Conservation (phyloP, 1,140 invertebrate genomes). For the Zaprionus gabonicus region DNA sequence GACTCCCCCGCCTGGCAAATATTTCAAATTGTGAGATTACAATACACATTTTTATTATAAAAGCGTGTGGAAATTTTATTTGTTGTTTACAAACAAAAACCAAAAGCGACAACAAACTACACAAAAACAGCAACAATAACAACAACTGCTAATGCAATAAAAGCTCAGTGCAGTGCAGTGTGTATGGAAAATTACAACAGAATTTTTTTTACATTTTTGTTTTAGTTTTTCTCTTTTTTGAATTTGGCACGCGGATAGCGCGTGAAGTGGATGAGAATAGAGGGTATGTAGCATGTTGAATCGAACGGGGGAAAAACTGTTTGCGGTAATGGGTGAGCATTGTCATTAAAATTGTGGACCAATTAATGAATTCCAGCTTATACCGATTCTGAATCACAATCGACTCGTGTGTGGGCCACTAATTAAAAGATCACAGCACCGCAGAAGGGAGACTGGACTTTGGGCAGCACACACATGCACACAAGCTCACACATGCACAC, state of each 20-base stretch:
- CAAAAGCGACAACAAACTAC: slow-evolving; percentile 26
- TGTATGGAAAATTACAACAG: slow-evolving; percentile 69
- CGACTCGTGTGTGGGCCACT: slow-evolving; percentile 23
- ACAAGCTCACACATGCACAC: too few species aligned
- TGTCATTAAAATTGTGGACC: slow-evolving; percentile 10
- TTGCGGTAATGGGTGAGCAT: not conserved
- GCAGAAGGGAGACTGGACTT: slow-evolving; percentile 27
- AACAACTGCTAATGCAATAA: slow-evolving; percentile 33
- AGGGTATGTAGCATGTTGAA: not conserved
- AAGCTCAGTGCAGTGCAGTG: slow-evolving; percentile 14
- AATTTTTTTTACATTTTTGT: slow-evolving; percentile 26
- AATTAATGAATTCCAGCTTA: slow-evolving; percentile 39
- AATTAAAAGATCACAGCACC: slow-evolving; percentile 24
- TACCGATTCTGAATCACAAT: slow-evolving; percentile 37
- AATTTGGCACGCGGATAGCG: slow-evolving; percentile 57
- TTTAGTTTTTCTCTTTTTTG: slow-evolving; percentile 30
- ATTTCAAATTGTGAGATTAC: slow-evolving; percentile 49
- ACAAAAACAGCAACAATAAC: slow-evolving; percentile 24
- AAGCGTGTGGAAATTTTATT: slow-evolving; percentile 59
- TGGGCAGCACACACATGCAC: slow-evolving; percentile 8
- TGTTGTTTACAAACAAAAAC: slow-evolving; percentile 45
- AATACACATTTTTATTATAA: slow-evolving; percentile 27
- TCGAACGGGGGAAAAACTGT: not conserved
- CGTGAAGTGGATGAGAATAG: slow-evolving; percentile 29
- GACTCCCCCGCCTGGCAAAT: slow-evolving; percentile 28